Evolutionary conservation across 1,140 invertebrate genomes (phyloP), one percentile per base, ranked within the genome.

Genomic region (Ridgeia piscesae): DNA sequence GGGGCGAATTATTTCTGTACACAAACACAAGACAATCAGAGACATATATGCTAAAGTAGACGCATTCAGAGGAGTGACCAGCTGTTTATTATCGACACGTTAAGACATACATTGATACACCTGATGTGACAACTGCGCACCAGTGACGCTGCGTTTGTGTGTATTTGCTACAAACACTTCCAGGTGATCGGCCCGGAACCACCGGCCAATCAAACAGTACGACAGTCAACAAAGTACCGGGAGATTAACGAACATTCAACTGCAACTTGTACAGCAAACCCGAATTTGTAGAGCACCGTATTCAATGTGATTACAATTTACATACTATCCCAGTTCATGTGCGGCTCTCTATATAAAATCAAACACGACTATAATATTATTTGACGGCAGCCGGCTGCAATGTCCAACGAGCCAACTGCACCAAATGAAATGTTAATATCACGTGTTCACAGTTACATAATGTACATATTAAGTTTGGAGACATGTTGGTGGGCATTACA

Each of bases 381-480:
- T 77, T 77, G 14, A 77, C 58, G 58, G 58, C 58, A 21, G 58
- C 14, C 17, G 58, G 58, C 58, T 77, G 8, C 27, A 77, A 21
- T 77, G 27, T 6, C 17, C 27, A 77, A 77, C 58, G 27, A 77
- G 58, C 58, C 58, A 77, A 21, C 58, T 8, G 58, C 58, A 14
- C 58, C 58, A 77, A 77, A 77, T 77, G 58, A 77, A 77, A 77
- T 77, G 58, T 77, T 77, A 77, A 77, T 77, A 77, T 77, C 58
- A 77, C 14, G 58, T 77, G 58, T 77, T 77, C 58, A 77, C 58
- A 77, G 58, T 21, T 77, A 77, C 58, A 77, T 77, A 77, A 77
- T 77, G 58, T 77, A 77, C 58, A 77, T 77, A 77, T 77, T 77
- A 77, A 77, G 58, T 77, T 77, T 77, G 27, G 58, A 77, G 58